phyloP scores from a whole-genome alignment of 2,888 invertebrate species.

The Spodoptera exigua region DNA sequence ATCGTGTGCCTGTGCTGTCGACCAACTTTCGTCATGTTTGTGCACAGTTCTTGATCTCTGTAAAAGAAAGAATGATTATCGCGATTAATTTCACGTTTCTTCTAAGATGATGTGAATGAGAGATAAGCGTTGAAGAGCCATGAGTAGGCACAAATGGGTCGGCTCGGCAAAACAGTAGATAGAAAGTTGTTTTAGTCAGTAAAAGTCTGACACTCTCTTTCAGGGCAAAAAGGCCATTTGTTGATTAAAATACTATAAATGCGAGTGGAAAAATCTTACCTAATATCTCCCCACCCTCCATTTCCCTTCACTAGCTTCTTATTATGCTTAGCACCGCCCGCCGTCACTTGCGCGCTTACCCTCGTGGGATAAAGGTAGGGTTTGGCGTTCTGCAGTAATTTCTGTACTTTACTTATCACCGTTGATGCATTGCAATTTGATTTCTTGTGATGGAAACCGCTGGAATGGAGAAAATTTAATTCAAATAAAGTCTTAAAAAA shows the following conservation, averaged over 20 bases:
- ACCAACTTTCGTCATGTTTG: conserved; percentile 90
- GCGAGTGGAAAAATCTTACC: conserved; percentile 64
- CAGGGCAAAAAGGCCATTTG: too few relatives aligned
- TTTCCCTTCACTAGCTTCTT: conserved; percentile 95
- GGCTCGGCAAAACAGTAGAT: too few relatives aligned
- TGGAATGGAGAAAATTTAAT: conserved; percentile 73
- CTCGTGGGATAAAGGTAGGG: conserved; percentile 92
- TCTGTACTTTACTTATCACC: conserved; percentile 95
- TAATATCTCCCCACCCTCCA: conserved; percentile 98
- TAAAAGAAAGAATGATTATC: conserved; percentile 47
- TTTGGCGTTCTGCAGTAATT: conserved; percentile 92
- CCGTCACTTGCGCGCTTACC: conserved; percentile 92
- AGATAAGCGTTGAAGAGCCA: too few relatives aligned
- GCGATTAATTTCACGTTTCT: neutral
- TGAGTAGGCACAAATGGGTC: too few relatives aligned
- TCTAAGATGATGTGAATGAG: too few relatives aligned
- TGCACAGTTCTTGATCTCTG: conserved; percentile 95
- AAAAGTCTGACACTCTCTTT: too few relatives aligned
- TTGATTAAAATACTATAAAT: too few relatives aligned
- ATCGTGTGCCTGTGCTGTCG: conserved; percentile 69
- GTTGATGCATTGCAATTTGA: conserved; percentile 96
- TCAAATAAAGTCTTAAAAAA: too few relatives aligned
- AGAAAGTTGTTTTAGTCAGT: too few relatives aligned
- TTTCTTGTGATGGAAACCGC: conserved; percentile 98
- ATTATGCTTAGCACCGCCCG: conserved; percentile 96